Evolutionary conservation across 2,888 invertebrate genomes (phyloP).

Genomic region (Autographa pulchrina): DNA sequence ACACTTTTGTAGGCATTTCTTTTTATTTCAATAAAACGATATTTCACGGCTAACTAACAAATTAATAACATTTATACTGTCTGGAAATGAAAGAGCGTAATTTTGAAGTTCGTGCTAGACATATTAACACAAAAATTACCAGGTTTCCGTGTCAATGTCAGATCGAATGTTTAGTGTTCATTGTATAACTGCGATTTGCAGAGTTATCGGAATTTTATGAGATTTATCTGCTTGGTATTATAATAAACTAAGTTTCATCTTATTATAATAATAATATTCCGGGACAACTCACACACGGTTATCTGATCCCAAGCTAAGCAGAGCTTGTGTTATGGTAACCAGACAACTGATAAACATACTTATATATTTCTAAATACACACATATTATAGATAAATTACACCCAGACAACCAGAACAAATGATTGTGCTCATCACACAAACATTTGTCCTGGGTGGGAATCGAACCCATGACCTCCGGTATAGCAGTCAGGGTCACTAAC

Average conservation of each 20-base stretch:
- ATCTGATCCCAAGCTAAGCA: no score
- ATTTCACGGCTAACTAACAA: not conserved
- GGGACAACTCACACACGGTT: no score
- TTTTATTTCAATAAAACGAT: not conserved
- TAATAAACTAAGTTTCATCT: not conserved
- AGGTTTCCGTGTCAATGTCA: constrained; percentile 46
- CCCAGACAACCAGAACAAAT: no score
- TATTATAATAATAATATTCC: no score
- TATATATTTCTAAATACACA: no score
- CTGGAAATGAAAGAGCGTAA: not conserved
- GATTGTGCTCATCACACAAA: no score
- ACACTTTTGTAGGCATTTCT: not conserved
- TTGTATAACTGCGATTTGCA: constrained; percentile 27
- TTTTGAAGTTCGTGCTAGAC: not conserved
- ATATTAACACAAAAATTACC: constrained; percentile 22
- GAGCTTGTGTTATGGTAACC: no score
- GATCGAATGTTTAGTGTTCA: constrained; percentile 23
- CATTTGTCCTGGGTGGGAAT: no score
- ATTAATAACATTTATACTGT: not conserved
- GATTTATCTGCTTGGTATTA: not conserved
- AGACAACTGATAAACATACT: no score
- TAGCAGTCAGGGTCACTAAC: no score
- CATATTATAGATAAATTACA: no score
- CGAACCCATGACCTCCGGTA: no score
- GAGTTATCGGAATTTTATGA: not conserved